Evolutionary conservation across 2,888 invertebrate genomes (phyloP), one percentile per base, ranked within the genome.

Genomic region (Drosophila niveifrons): DNA sequence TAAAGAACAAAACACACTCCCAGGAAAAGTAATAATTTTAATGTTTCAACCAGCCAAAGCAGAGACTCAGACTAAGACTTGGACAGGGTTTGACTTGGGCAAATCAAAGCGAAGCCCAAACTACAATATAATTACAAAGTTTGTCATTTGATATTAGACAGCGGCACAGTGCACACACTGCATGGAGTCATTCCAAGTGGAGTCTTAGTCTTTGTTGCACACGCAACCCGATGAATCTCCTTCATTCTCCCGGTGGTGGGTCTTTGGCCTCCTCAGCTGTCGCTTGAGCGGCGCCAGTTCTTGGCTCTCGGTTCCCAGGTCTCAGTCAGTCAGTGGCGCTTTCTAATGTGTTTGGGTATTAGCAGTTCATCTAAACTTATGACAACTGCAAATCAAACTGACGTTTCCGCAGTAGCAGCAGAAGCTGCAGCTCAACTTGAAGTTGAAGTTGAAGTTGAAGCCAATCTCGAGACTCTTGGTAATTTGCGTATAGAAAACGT

Each of bases 361-460:
- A 90, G 90, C 84, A 86, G 85, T 90, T 86, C 85, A 86, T 86
- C 79, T 86, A 72, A 87, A 83, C 90, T 90, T 86, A 90, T 86
- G 85, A 86, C 90, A 86, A 78, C 84, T 83, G 89, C 89, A 90
- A 86, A 89, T 86, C 85, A 77, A 81, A 89, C 81, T 89, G 90
- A 89, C 88, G 52, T 89, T 90, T 90, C 90, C 90, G 90, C 88
- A 72, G 72, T 68, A 65, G 70, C 77, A 50, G 56, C 67, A 53
- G 48, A 28, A 28, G 51, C 47, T 13, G 46, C 18, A 55, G 52
- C 36, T 28, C 17, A 52, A 55, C 34, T 10, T 8, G 41, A 18
- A 23, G 44, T 13, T 17, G 43, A 17, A 17, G 47, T n/a, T 43
- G 52, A 10, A 52, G 57, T 31, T 51, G 53, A 34, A 47, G 48